Base-by-base conservation (phyloP, 1,140 invertebrate species). In the Camponotus floridanus region DNA sequence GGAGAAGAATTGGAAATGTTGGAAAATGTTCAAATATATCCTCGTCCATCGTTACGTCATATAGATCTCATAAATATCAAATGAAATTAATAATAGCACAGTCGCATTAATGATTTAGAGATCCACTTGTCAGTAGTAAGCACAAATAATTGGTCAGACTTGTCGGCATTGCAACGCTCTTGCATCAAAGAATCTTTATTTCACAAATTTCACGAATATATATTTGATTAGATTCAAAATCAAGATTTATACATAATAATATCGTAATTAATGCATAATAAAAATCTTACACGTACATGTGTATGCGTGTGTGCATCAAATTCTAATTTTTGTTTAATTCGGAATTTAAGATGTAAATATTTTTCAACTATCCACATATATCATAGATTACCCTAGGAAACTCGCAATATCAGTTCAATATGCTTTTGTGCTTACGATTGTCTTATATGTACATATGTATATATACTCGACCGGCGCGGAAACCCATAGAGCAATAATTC, bases 101-200 rank as follows among this genome's bases (percentile, higher is more conserved):
- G 57, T 42, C n/a, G 33, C 13, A 21, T 68, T 62, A 51, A 48
- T 64, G 78, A 76, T 26, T 31, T 55, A 76, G 59, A 55, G 45
- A 67, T 13, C 31, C 6, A 21, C 64, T 15, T 57, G 86, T 78
- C 86, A 85, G 87, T 88, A 65, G 87, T 88, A 71, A 33, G 59
- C 45, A 61, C 55, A n/a, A 68, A 57, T 85, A 87, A 78, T 64
- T 31, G 65, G 73, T 79, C 73, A 67, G 87, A 78, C 86, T 76
- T 78, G 33, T 78, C 59, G 39, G 26, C 59, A 26, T n/a, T 26
- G 18, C 55, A 6, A 80, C 64, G 45, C 45, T 80, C 76, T 57
- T 13, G 21, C 51, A 21, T 33, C 33, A 21, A 80, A 55, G 21
- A 21, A 39, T 42, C 33, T 61, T 42, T 70, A n/a, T 80, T 70